Evolutionary conservation across 2,113 vertebrate genomes (phyloP), one percentile per base, ranked within the genome.

Genomic region (Mesoclemmys tuberculata): DNA sequence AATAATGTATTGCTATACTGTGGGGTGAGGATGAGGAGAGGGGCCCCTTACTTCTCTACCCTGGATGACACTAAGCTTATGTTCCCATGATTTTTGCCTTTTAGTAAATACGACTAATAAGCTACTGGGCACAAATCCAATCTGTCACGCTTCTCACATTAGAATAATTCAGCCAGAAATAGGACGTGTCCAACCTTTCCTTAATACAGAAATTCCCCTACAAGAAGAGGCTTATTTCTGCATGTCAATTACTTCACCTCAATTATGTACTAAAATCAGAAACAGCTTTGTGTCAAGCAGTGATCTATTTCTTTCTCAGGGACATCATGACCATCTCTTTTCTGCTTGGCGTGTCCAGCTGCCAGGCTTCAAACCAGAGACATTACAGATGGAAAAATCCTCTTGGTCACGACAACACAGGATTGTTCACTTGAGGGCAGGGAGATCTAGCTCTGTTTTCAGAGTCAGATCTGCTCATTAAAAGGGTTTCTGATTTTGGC

Each of bases 51-150:
- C 5, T 24, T 52, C 31, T 54, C 94, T 85, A 61, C 46, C 21
- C 85, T 0, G 4, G 41, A 75, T 87, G 77, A 80, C 58, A 58
- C 64, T 54, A 82, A 64, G 68, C 89, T 97, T 90, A 35, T 95
- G 94, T 91, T 90, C 49, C 61, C 55, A 5, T 77, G 55, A 48
- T 85, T 98, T 94, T 95, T 96, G 92, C 88, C 82, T 84, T 80
- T 97, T 64, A 93, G 93, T 97, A 97, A 98, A 97, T 96, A 98
- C 92, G 96, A 87, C 85, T 94, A 94, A 87, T 95, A 93, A 95
- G 89, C 96, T 84, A 82, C 93, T 85, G 96, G 96, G 89, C 91
- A 89, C 94, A 92, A 95, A 88, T 96, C 93, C 84, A 97, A 96
- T 93, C 88, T 95, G 93, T 97, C 97, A 97, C 22, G 38, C 93